phyloP scores from a whole-genome alignment of 2,113 vertebrate species.

The Phrynosoma platyrhinos region DNA sequence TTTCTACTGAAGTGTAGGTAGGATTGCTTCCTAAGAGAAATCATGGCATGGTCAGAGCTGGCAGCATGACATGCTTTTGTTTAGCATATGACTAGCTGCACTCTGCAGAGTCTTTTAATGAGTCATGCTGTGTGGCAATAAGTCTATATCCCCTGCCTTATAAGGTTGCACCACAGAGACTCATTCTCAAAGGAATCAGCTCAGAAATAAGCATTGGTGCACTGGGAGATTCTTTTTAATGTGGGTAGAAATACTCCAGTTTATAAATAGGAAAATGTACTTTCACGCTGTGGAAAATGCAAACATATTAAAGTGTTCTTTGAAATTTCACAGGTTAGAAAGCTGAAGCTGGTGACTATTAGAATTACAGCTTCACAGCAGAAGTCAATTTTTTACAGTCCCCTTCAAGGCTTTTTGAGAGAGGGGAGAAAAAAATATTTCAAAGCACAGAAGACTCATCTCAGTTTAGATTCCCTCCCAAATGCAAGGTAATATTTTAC shows the following conservation, averaged over 20 bases:
- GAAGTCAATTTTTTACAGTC: slow-evolving; percentile 53
- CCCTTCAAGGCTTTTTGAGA: slow-evolving; percentile 39
- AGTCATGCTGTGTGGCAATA: neutral
- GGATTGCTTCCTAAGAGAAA: neutral
- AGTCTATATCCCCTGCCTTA: neutral
- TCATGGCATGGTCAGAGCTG: neutral
- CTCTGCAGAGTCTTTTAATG: neutral
- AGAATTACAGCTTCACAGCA: slow-evolving; percentile 40
- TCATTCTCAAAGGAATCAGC: slow-evolving; percentile 48
- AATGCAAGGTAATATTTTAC: slow-evolving; percentile 17
- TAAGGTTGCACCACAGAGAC: slow-evolving; percentile 9
- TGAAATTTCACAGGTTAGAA: slow-evolving; percentile 59
- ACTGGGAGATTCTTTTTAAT: slow-evolving; percentile 35
- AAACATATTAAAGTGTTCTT: slow-evolving; percentile 55
- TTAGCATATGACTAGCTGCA: neutral
- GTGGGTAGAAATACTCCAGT: slow-evolving; percentile 46
- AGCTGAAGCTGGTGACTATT: slow-evolving; percentile 54
- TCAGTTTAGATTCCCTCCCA: slow-evolving; percentile 21
- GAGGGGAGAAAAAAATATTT: slow-evolving; percentile 27
- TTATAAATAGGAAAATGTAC: slow-evolving; percentile 64
- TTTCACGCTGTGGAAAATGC: slow-evolving; percentile 65
- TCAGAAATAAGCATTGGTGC: slow-evolving; percentile 48
- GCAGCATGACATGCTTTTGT: neutral
- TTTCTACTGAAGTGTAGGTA: neutral
- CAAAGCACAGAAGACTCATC: slow-evolving; percentile 5